Evolutionary conservation across 2,888 invertebrate genomes (phyloP), one percentile per base, ranked within the genome.

Genomic region (Parasteatoda lunata): DNA sequence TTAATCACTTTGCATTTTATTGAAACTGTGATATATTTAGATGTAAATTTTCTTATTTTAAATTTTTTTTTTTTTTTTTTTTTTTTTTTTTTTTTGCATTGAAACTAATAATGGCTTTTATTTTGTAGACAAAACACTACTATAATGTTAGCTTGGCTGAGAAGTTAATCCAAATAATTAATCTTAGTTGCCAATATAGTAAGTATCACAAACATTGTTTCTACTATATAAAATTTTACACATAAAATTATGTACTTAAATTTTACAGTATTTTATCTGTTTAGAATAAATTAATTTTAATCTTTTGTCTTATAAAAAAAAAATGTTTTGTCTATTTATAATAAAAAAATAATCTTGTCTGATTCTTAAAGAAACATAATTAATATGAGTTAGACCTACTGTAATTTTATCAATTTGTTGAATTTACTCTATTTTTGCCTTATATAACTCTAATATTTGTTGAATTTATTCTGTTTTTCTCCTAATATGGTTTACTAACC

Each of bases 161-260:
- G 86, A 95, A 95, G 91, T 92, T 98, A 76, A 94, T 97, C 91
- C 94, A 95, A 72, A 97, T 98, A 77, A 95, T 97, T 51, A 94
- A 95, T 81, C 93, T 95, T 80, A 96, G 96, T 89, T 97, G 97
- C 92, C 97, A 97, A 92, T 95, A 96, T 90, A 95, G 97, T 96
- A 92, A 94, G 94, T 91, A 30, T 30, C 30, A 30, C 30, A 30
- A 30, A 30, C 30, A 30, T 30, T 30, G 30, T 30, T 0, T 1
- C 30, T 30, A 30, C 30, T 30, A 30, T 30, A 30, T 30, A 30
- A 30, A 30, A 30, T 30, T 30, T 30, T 30, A 30, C 30, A 30
- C 30, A 30, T 30, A 2, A 30, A 30, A 30, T 30, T 30, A 30
- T 30, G 30, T 30, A 30, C 30, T 30, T 30, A 30, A 30, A 30